Base-by-base conservation (phyloP, 1,140 invertebrate genomes). In the Ruditapes philippinarum region DNA sequence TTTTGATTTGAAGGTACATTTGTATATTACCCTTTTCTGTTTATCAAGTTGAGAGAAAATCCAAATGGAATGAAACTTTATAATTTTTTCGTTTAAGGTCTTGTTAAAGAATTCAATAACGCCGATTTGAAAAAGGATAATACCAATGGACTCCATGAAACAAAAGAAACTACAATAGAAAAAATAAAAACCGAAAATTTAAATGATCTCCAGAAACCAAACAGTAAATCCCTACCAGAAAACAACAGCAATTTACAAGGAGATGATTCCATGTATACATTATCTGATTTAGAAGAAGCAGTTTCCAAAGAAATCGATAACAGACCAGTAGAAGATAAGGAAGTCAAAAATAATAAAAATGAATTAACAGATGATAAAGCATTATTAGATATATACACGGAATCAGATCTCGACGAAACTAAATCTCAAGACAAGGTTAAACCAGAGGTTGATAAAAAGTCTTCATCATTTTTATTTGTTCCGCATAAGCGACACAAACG, bases 351-450 rank as follows among this genome's bases (percentile, higher is more conserved):
- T 62, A n/a, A 62, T 5, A 62, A 28, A 25, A 28, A 62, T 28
- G 7, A 1, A 28, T 3, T 1, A 28, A 25, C 9, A 28, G 25
- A 62, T 28, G 25, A 28, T 62, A 28, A 7, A 25, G n/a, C 1
- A 62, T 62, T 62, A 28, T 28, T 28, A 62, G 57, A 62, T 28
- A n/a, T 62, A 11, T 62, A 62, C 14, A 62, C 57, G 28, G 57
- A 62, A 62, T 62, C 57, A 62, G 57, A 62, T 62, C n/a, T 62
- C 19, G 57, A 62, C 9, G 57, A 62, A 62, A 62, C 57, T 28
- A n/a, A 7, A n/a, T 62, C 57, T 28, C 57, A n/a, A n/a, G 57
- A 62, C 25, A 28, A 62, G 1, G 57, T 28, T 4, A 62, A 62
- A 5, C 57, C 9, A 28, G 25, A 62, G 14, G 7, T 28, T 9